Conservation (phyloP, 2,797 vertebrate genomes). For the Malurus splendens region DNA sequence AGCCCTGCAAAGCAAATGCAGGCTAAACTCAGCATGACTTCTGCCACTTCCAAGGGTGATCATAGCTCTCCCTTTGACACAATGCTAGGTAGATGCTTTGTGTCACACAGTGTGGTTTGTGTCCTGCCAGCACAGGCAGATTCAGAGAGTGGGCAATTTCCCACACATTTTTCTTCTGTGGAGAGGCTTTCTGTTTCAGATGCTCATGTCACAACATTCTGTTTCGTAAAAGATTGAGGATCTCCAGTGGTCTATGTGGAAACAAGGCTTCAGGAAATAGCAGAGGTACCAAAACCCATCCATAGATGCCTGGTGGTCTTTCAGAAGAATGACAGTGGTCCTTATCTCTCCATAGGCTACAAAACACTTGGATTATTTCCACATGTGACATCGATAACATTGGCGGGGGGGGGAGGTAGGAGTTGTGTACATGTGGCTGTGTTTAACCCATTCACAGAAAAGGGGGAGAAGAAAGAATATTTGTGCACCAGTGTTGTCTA, state of each 20-base stretch:
- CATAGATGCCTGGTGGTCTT: background rate
- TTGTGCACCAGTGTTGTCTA: background rate
- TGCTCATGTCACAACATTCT: background rate
- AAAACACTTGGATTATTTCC: background rate
- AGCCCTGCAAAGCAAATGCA: background rate
- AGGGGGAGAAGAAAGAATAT: background rate
- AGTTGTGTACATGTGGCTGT: background rate
- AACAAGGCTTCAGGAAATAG: background rate
- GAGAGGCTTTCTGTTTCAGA: background rate
- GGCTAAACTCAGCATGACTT: background rate
- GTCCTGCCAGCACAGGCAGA: background rate
- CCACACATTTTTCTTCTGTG: background rate
- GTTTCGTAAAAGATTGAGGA: background rate
- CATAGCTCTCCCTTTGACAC: background rate
- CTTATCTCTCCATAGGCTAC: background rate
- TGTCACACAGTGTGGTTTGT: background rate
- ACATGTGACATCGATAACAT: background rate
- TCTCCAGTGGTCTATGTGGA: background rate
- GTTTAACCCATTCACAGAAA: background rate
- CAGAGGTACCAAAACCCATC: background rate
- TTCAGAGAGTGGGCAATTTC: background rate
- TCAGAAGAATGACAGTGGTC: background rate
- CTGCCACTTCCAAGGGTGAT: background rate
- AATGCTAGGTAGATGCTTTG: background rate
- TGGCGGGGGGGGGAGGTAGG: accelerated